These are phyloP conservation scores for Amblyraja radiata DNA, from an alignment of 2,797 vertebrate genomes.

Conservation along the genomic window DNA sequence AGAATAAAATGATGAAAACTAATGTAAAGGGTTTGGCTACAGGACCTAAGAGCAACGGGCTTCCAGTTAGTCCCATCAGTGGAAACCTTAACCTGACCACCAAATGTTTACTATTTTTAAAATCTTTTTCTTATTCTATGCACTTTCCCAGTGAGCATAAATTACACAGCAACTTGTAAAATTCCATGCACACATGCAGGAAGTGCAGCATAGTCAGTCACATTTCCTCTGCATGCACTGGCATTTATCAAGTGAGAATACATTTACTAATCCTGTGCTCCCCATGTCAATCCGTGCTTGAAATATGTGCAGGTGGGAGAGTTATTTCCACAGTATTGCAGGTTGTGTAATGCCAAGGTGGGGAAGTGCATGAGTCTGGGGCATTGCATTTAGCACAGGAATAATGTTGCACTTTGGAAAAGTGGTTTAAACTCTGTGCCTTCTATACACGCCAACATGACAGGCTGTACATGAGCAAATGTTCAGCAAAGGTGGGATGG, in stretches of 20 bases:
- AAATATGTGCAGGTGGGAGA: background rate
- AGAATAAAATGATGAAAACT: background rate
- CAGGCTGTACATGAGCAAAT: too few relatives aligned
- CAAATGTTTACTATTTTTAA: background rate
- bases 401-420: too few relatives aligned
- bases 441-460: too few relatives aligned
- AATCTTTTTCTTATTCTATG: background rate
- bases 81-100: background rate
- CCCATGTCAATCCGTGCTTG: background rate
- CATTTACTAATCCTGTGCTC: background rate
- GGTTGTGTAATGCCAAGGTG: too few relatives aligned
- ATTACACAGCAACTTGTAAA: background rate
- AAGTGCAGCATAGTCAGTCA: background rate
- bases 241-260: background rate
- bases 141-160: background rate
- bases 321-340: background rate
- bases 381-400: too few relatives aligned
- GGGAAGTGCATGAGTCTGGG: too few relatives aligned
- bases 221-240: background rate
- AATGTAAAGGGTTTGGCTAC: background rate
- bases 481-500: too few relatives aligned
- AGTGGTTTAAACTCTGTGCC: too few relatives aligned
- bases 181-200: background rate
- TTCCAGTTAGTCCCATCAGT: background rate
- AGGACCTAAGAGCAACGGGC: background rate